Evolutionary conservation across 2,888 invertebrate genomes (phyloP).

Genomic region (Lysandra bellargus): DNA sequence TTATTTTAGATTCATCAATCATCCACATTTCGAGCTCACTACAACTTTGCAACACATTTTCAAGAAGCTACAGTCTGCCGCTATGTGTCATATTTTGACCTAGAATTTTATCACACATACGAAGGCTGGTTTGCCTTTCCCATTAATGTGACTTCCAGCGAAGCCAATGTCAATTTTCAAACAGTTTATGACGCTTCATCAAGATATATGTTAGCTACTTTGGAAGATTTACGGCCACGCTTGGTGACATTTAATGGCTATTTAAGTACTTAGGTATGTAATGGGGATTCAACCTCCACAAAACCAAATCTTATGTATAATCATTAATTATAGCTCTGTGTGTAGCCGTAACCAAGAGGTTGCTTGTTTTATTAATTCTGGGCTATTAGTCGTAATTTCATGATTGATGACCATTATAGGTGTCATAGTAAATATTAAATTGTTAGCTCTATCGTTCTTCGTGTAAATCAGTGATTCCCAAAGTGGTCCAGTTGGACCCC

Average conservation of each 20-base stretch:
- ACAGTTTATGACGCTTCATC: not conserved
- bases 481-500: too few species aligned
- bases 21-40: not conserved
- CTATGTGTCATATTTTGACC: constrained; percentile 16
- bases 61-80: not conserved
- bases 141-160: not conserved
- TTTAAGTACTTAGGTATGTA: not conserved
- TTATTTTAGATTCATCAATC: not conserved
- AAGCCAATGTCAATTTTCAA: constrained; percentile 5
- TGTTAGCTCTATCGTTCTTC: too few species aligned
- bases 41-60: not conserved
- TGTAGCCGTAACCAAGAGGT: not conserved
- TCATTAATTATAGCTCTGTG: not conserved
- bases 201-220: not conserved
- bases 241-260: not conserved
- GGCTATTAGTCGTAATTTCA: too few species aligned
- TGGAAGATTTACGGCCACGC: not conserved
- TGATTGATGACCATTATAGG: too few species aligned
- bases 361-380: too few species aligned
- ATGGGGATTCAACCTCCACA: not conserved
- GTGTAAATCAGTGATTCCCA: too few species aligned
- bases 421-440: too few species aligned
- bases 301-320: not conserved
- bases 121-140: constrained; percentile 23
- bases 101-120: constrained; percentile 6